Conservation (phyloP, 1,140 invertebrate species). For the Megalopta genalis region DNA sequence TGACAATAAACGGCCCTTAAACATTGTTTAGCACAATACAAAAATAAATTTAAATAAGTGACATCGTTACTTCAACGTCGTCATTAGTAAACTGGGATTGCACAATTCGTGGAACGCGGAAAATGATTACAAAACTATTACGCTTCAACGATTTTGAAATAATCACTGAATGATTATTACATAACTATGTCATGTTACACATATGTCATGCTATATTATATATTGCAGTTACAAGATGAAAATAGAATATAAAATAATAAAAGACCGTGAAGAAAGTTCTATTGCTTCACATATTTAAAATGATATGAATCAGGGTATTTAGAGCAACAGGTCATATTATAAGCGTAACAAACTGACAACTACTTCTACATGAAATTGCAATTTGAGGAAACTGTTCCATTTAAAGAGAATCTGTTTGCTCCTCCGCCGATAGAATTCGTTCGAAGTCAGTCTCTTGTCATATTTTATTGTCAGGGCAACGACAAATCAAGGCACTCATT, state of each 20-base stretch:
- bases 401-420: background rate
- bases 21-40: background rate
- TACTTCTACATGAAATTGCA: background rate
- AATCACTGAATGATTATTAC: slow-evolving; percentile 2
- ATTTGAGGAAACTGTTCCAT: background rate
- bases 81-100: background rate
- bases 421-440: background rate
- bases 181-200: background rate
- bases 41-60: background rate
- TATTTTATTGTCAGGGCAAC: slow-evolving; percentile 42
- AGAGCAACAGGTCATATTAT: background rate
- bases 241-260: too few species aligned
- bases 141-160: too few species aligned
- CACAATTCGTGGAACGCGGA: background rate
- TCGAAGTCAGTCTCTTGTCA: slow-evolving; percentile 25
- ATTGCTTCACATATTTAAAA: background rate
- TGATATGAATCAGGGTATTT: background rate
- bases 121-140: too few species aligned
- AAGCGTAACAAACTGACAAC: background rate
- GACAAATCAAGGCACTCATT: slow-evolving; percentile 23
- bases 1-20: background rate
- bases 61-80: background rate
- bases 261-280: background rate
- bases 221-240: too few species aligned
- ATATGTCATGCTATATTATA: too few species aligned